Percentiles rank a stretch among this genome's conserved stretches.
These are phyloP conservation scores for Bubo scandiacus DNA, from an alignment of 2,113 vertebrate species.

Conservation along the genomic window DNA sequence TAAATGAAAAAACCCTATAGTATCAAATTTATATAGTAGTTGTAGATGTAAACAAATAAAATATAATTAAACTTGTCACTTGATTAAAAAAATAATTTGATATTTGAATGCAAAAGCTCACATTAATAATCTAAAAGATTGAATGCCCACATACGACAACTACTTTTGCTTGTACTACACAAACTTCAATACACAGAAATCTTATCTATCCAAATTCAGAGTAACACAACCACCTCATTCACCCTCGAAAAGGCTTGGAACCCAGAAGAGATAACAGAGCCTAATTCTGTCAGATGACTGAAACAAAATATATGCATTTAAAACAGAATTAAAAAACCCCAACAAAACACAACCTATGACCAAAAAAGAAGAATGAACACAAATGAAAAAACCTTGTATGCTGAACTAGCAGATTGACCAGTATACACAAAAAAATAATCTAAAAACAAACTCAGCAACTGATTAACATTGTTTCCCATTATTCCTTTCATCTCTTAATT, in stretches of 20 bases:
- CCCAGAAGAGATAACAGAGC: not conserved
- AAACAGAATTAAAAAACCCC: not conserved
- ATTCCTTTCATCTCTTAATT: slow-evolving; percentile 17
- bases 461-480: not conserved
- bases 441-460: not conserved
- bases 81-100: not conserved
- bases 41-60: not conserved
- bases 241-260: not conserved
- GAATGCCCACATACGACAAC: not conserved
- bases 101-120: not conserved
- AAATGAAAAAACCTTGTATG: accelerated
- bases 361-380: not conserved
- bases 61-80: not conserved
- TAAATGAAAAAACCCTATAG: not conserved
- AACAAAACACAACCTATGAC: not conserved
- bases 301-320: not conserved
- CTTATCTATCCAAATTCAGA: not conserved
- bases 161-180: not conserved
- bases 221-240: not conserved
- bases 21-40: not conserved
- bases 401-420: not conserved
- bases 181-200: not conserved
- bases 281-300: not conserved
- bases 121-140: not conserved
- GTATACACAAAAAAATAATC: not conserved